A percentile compares a stretch with the other conserved stretches of the same genome.
Evolutionary conservation across 2,113 vertebrate species (phyloP).

Genomic region (Macrotis lagotis): DNA sequence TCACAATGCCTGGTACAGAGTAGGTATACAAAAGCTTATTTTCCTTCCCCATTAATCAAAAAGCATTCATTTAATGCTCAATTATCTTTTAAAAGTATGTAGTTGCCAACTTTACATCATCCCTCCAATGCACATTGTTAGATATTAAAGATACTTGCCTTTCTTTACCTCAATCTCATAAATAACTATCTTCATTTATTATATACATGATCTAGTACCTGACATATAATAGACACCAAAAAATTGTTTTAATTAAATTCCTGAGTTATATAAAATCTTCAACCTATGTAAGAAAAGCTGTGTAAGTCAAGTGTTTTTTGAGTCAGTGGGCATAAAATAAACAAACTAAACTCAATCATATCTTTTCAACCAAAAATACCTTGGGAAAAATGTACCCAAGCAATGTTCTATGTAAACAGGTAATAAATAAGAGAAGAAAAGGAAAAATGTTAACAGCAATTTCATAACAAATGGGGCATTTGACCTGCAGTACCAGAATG

Average conservation of each 20-base stretch:
- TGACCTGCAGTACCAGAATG: constrained; percentile 20
- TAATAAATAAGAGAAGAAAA: constrained; percentile 49
- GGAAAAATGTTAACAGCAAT: constrained; percentile 40
- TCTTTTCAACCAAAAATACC: constrained; percentile 49
- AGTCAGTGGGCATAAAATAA: background rate
- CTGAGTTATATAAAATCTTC: background rate
- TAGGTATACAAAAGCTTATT: background rate
- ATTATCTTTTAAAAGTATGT: background rate
- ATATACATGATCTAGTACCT: background rate
- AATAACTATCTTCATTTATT: background rate
- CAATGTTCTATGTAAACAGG: constrained; percentile 55
- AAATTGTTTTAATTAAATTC: background rate
- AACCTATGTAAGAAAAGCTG: background rate
- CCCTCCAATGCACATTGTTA: background rate
- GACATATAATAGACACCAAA: background rate
- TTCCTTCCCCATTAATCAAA: background rate
- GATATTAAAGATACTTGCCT: background rate
- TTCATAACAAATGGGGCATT: constrained; percentile 64
- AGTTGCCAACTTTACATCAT: background rate
- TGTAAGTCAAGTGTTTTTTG: background rate
- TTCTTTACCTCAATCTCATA: background rate
- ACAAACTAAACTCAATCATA: background rate
- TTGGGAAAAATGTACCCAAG: background rate
- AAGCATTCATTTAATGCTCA: background rate
- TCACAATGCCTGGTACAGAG: background rate